Percentiles rank a stretch among this genome's conserved stretches.
phyloP scores from a whole-genome alignment of 2,113 vertebrate genomes.

The Ciconia stormi region DNA sequence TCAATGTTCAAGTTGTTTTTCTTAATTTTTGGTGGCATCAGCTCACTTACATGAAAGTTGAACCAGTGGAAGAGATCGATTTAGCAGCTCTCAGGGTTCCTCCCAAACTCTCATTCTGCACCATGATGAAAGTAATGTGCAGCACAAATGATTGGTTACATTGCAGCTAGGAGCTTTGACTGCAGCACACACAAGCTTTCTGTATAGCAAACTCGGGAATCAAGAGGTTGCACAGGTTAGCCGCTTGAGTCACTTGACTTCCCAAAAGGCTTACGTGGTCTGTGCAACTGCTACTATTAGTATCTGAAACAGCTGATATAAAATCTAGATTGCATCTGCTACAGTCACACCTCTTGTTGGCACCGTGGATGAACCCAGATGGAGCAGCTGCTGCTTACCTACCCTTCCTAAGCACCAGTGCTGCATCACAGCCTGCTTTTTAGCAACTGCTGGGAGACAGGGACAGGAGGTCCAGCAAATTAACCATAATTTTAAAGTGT shows the following conservation, averaged over 20 bases:
- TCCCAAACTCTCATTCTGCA: background rate
- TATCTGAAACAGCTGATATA: background rate
- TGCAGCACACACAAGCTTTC: background rate
- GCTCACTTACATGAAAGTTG: background rate
- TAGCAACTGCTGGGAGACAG: background rate
- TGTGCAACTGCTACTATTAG: background rate
- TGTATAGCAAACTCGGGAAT: accelerated
- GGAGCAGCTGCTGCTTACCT: background rate
- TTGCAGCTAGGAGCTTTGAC: background rate
- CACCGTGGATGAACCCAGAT: background rate
- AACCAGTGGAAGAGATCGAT: background rate
- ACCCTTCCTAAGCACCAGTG: background rate
- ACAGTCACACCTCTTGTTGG: background rate
- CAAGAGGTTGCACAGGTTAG: background rate
- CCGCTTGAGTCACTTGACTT: background rate
- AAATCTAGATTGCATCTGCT: background rate
- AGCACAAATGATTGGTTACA: accelerated
- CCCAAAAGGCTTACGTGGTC: background rate
- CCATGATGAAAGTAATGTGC: accelerated
- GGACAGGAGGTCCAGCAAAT: background rate
- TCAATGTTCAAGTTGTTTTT: background rate
- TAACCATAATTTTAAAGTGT: background rate
- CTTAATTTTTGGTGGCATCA: background rate
- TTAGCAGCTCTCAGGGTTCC: background rate
- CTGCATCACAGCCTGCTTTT: background rate